Evolutionary conservation across 2,888 invertebrate genomes (phyloP).

Genomic region (Trachelus tabidus): DNA sequence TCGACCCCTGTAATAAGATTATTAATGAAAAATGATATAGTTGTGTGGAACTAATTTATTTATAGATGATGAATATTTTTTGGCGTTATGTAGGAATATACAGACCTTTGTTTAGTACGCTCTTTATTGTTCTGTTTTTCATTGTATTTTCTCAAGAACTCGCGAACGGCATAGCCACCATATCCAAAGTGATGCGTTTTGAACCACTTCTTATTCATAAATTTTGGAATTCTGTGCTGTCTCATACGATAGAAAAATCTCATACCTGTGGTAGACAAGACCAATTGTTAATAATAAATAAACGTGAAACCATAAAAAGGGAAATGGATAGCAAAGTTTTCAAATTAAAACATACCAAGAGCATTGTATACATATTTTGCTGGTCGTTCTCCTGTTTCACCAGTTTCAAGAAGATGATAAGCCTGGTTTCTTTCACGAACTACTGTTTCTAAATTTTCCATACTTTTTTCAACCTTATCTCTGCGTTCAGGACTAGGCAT

Average conservation of each 20-base stretch:
- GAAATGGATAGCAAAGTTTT: not conserved
- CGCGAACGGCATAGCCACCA: conserved; percentile 72
- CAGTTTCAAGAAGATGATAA: conserved; percentile 89
- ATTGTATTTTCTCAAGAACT: conserved; percentile 72
- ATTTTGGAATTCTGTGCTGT: conserved; percentile 76
- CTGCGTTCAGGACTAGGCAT: conserved; percentile 94
- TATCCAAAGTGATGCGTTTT: conserved; percentile 70
- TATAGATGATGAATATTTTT: not conserved
- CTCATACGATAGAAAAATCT: conserved; percentile 61
- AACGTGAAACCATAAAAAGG: too few relatives aligned
- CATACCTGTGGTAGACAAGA: conserved; percentile 53
- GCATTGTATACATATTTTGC: conserved; percentile 70
- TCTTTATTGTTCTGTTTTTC: conserved; percentile 68
- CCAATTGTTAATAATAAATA: too few relatives aligned
- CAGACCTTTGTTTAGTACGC: conserved; percentile 29
- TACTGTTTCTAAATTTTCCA: conserved; percentile 92
- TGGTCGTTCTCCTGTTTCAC: conserved; percentile 84
- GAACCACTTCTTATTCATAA: conserved; percentile 75
- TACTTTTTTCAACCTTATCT: conserved; percentile 94
- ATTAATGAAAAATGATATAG: not conserved
- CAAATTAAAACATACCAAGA: conserved; percentile 67
- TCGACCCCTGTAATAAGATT: not conserved
- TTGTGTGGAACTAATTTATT: not conserved
- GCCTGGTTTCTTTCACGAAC: conserved; percentile 93
- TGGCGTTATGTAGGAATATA: conserved; percentile 21